Evolutionary conservation across 2,797 vertebrate species (phyloP).

Genomic region (Austrolebias charrua): DNA sequence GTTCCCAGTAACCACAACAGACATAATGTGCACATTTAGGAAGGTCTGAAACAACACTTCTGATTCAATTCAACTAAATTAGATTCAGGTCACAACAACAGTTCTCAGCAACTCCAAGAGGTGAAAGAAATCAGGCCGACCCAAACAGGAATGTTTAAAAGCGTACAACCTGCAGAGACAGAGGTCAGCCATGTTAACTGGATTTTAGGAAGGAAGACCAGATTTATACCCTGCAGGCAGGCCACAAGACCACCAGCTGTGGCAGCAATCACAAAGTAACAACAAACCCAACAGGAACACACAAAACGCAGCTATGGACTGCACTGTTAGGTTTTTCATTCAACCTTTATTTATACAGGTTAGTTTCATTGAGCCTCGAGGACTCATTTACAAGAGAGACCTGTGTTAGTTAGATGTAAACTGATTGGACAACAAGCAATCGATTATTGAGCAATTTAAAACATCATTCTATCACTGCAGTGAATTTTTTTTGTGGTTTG

Average conservation of each 20-base stretch:
- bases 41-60: constrained; percentile 24
- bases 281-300: constrained; percentile 21
- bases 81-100: constrained; percentile 32
- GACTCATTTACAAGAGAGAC: no score
- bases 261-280: constrained; percentile 23
- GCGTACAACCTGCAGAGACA: constrained; percentile 51
- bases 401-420: background rate
- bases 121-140: constrained; percentile 47
- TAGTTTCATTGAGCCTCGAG: no score
- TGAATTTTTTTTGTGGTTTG: background rate
- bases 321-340: background rate
- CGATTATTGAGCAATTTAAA: background rate
- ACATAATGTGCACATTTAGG: constrained; percentile 12
- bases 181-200: constrained; percentile 67
- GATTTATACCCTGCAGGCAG: constrained; percentile 49
- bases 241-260: constrained; percentile 47
- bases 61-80: constrained; percentile 53
- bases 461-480: no score
- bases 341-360: no score
- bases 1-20: constrained; percentile 6
- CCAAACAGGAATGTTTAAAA: constrained; percentile 40
- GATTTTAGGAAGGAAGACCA: constrained; percentile 53
- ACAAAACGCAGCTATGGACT: background rate
- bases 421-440: background rate
- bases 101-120: constrained; percentile 39